Conservation (phyloP, 2,888 invertebrate species). For the Meghimatium bilineatum region DNA sequence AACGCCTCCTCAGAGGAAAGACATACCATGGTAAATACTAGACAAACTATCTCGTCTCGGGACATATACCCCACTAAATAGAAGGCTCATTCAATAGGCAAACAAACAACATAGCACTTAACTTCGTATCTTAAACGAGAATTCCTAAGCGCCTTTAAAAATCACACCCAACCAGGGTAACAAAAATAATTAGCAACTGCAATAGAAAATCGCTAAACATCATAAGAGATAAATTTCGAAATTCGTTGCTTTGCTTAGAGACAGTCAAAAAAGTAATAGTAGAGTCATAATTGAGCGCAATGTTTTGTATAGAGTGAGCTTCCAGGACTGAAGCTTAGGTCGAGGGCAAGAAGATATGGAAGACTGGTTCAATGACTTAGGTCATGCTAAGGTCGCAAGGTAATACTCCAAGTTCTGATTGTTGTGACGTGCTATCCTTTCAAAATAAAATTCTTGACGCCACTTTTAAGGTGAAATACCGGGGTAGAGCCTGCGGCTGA, state of each 20-base stretch:
- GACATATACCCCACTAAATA: no score
- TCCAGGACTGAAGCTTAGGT: background rate
- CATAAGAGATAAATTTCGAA: background rate
- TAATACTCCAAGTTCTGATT: background rate
- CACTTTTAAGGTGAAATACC: no score
- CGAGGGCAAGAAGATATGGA: background rate
- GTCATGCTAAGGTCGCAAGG: slow-evolving; percentile 4
- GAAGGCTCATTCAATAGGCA: no score
- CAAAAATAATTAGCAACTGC: no score
- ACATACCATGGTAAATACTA: no score
- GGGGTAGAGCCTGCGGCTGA: no score
- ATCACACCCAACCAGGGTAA: no score
- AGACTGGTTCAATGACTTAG: slow-evolving; percentile 17
- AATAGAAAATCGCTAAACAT: background rate
- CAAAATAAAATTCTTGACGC: background rate
- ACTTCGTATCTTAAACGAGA: no score
- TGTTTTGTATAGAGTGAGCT: slow-evolving; percentile 2
- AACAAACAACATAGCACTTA: no score
- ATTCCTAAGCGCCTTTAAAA: no score
- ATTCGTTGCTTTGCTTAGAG: background rate
- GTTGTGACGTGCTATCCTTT: background rate
- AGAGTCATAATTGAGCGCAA: slow-evolving; percentile 13
- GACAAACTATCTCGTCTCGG: no score
- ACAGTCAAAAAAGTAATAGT: background rate
- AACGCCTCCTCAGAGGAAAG: no score